Evolutionary conservation across 2,797 vertebrate genomes (phyloP).

Genomic region (Karalla daura): DNA sequence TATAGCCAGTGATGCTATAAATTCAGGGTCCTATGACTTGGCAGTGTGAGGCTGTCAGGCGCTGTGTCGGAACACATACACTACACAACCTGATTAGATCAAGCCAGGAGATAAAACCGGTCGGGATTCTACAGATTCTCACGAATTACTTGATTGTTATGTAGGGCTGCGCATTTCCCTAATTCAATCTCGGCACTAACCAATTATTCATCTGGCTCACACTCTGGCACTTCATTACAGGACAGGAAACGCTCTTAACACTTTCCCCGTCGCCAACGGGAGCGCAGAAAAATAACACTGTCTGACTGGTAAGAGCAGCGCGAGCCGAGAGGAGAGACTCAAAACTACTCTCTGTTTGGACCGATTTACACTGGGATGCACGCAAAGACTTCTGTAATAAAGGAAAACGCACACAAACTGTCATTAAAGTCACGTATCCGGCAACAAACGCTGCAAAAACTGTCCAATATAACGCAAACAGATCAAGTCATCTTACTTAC

Average conservation of each 20-base stretch:
- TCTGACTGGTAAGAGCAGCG: no score
- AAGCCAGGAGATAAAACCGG: constrained; percentile 26
- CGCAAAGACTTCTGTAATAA: no score
- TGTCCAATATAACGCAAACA: no score
- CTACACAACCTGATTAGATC: constrained; percentile 55
- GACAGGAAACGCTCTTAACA: not conserved
- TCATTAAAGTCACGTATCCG: no score
- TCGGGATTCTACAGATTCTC: constrained; percentile 34
- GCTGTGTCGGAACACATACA: constrained; percentile 49
- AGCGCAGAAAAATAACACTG: no score
- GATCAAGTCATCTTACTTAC: no score
- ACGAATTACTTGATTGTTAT: constrained; percentile 13
- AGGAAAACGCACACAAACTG: no score
- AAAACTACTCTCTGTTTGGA: no score
- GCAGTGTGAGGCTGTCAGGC: constrained; percentile 51
- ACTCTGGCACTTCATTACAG: not conserved
- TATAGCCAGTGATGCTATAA: constrained; percentile 58
- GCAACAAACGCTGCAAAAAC: no score
- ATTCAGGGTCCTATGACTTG: constrained; percentile 68
- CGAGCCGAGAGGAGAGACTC: no score
- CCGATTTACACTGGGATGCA: no score
- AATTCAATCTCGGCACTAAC: constrained; percentile 9
- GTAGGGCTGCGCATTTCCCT: constrained; percentile 10
- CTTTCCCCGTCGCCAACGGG: not conserved
- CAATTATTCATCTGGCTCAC: constrained; percentile 17